Evolutionary conservation across 1,140 invertebrate species (phyloP).

Genomic region (Pachyrhynchus sulphureomaculatus): DNA sequence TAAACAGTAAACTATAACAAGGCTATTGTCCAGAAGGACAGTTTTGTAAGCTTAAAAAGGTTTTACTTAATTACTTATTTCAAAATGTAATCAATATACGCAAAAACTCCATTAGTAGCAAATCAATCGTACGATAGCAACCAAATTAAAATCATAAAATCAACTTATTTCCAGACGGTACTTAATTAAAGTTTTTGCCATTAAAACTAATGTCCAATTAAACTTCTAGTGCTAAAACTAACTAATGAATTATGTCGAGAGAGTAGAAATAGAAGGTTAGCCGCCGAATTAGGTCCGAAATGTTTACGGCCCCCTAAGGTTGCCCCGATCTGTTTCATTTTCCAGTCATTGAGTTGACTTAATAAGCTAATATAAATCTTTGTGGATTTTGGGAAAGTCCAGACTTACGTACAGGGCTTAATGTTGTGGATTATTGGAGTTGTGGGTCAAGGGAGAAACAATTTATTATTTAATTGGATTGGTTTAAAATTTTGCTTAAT

Average conservation of each 20-base stretch:
- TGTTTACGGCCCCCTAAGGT: slow-evolving; percentile 16
- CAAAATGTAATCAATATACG: no score
- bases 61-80: no score
- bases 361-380: slow-evolving; percentile 24
- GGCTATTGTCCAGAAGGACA: no score
- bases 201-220: slow-evolving; percentile 17
- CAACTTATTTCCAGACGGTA: no score
- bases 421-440: slow-evolving; percentile 5
- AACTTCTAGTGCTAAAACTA: slow-evolving; percentile 11
- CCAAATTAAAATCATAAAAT: no score
- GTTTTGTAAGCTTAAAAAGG: no score
- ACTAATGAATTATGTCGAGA: slow-evolving; percentile 15
- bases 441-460: no score
- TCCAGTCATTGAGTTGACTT: slow-evolving; percentile 23
- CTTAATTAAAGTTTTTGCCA: slow-evolving; percentile 1
- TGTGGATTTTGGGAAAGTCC: neutral
- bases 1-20: no score
- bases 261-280: slow-evolving; percentile 23
- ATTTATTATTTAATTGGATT: no score
- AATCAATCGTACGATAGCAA: no score
- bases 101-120: no score
- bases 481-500: no score
- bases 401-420: neutral
- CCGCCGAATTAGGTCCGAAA: slow-evolving; percentile 21
- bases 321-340: slow-evolving; percentile 21